Conservation (phyloP, 2,888 invertebrate genomes). For the Dyspetes luteomarginatus region DNA sequence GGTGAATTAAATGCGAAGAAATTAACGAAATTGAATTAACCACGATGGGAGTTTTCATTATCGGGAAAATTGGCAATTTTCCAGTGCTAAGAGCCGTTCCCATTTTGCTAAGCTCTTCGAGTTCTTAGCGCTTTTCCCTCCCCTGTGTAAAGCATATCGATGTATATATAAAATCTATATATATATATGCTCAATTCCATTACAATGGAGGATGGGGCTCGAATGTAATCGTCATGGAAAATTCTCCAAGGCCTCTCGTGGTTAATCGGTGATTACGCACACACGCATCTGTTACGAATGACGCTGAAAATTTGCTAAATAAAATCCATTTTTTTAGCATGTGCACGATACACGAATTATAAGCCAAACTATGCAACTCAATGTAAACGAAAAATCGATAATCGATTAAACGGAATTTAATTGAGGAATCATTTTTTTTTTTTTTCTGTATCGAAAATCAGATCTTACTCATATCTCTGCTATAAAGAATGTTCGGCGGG, state of each 20-base stretch:
- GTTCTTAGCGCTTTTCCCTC: conserved; percentile 56
- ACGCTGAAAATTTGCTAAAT: conserved; percentile 3
- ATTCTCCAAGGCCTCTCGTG: conserved; percentile 69
- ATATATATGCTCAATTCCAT: conserved; percentile 20
- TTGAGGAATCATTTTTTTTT: neutral
- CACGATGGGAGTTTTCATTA: conserved; percentile 81
- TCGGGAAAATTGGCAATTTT: conserved; percentile 82
- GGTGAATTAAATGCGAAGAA: conserved; percentile 78
- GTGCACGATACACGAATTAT: too few relatives aligned
- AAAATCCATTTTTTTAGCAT: too few relatives aligned
- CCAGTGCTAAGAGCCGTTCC: conserved; percentile 77
- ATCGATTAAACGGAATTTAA: conserved; percentile 6
- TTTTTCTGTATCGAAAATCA: conserved; percentile 17
- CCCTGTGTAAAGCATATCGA: conserved; percentile 16
- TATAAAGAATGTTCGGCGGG: conserved; percentile 3
- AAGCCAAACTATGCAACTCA: neutral
- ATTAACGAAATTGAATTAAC: conserved; percentile 81
- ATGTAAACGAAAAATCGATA: neutral
- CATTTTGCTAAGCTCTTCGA: conserved; percentile 67
- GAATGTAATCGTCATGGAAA: conserved; percentile 73
- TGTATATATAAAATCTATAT: neutral
- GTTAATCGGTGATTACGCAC: conserved; percentile 68
- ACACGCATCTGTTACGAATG: neutral
- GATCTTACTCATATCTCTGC: conserved; percentile 12
- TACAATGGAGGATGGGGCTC: conserved; percentile 42